These are phyloP conservation scores for Aldabrachelys gigantea DNA, from an alignment of 2,113 vertebrate species.

Conservation along the genomic window DNA sequence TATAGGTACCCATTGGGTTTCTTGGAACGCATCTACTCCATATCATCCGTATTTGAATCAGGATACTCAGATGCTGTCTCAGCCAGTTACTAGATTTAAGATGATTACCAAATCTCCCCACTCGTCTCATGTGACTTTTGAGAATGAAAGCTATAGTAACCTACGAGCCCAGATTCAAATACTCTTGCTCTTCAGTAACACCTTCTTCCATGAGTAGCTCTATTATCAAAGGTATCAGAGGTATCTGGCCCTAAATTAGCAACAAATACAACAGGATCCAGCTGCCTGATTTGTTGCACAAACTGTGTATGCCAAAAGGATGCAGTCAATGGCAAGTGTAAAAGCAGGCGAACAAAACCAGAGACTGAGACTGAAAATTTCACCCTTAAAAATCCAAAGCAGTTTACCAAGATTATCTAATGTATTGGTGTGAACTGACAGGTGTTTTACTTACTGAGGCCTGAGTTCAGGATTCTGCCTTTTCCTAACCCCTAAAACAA, in stretches of 20 bases:
- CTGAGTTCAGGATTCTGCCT: not conserved
- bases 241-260: not conserved
- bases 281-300: not conserved
- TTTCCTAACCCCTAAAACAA: not conserved
- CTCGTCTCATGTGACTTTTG: not conserved
- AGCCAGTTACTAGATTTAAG: not conserved
- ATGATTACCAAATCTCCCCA: not conserved
- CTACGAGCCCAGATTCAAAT: not conserved
- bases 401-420: not conserved
- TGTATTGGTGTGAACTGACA: not conserved
- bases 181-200: not conserved
- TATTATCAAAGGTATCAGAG: not conserved
- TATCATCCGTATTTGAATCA: not conserved
- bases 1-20: no score
- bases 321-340: not conserved
- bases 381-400: not conserved
- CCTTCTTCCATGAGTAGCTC: not conserved
- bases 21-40: not conserved
- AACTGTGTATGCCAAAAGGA: not conserved
- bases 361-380: not conserved
- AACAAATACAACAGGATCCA: not conserved
- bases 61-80: not conserved
- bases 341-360: not conserved
- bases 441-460: not conserved
- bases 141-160: not conserved